Base-by-base conservation (phyloP, 2,113 vertebrate genomes). In the Egretta garzetta region DNA sequence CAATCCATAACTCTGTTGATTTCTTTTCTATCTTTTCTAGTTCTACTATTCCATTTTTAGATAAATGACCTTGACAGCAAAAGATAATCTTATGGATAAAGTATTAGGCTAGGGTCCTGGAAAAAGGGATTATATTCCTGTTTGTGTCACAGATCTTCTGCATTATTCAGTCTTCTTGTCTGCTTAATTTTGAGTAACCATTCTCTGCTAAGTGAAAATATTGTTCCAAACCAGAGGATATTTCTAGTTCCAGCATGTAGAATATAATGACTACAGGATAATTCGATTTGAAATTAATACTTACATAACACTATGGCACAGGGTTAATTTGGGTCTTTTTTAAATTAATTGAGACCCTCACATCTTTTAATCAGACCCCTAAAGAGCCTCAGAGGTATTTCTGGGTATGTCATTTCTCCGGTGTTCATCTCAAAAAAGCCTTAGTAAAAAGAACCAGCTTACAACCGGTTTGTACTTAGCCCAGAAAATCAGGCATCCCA, bases 141-240 rank as follows among this genome's bases (percentile, higher is more conserved):
- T 50, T 86, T 90, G 41, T 77, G 63, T 47, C 41, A 90, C 49
- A 45, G 41, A 33, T 49, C 26, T 90, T 62, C 60, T 62, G 32
- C 43, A 80, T 80, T 88, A 88, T 85, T 95, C 55, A 92, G 35
- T 59, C 53, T 35, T 70, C 63, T 77, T 88, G 43, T 87, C 88
- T 80, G 28, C 59, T 95, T 93, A 96, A 92, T 76, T 96, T 80
- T 72, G 53, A 80, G 71, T 76, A 77, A 75, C 33, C 32, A 39
- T 75, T 89, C 70, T 75, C 62, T 0, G 0, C 14, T 88, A 88
- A 86, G 5, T 49, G 75, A 90, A 56, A 76, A 76, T 66, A 76
- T 45, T 88, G 62, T 90, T 80, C 58, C 80, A n/a, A 23, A 88
- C 14, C 14, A 49, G 1, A 2, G 22, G 73, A 50, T 9, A 32